phyloP scores from a whole-genome alignment of 2,888 invertebrate species.

The Plemyria rubiginata region DNA sequence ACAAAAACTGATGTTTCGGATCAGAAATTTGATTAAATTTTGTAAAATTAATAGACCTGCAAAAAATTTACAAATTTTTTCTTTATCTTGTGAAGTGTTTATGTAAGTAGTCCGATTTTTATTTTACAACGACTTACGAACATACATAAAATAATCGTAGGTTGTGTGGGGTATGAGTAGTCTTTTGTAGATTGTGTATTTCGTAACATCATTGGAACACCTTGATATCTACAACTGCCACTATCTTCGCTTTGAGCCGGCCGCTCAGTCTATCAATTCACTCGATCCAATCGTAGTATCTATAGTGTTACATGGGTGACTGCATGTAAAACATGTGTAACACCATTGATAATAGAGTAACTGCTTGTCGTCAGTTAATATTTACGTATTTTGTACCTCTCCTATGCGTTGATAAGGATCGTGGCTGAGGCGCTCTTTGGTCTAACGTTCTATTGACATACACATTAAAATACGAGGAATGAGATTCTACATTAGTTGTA shows the following conservation, averaged over 20 bases:
- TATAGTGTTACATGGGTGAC: conserved; percentile 42
- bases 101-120: too few species aligned
- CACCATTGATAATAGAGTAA: conserved; percentile 42
- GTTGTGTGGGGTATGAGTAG: neutral
- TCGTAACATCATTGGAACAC: neutral
- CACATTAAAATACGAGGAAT: too few species aligned
- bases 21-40: too few species aligned
- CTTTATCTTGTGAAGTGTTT: too few species aligned
- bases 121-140: too few species aligned
- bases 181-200: neutral
- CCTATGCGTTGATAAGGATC: conserved; percentile 60
- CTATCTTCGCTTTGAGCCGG: conserved; percentile 33
- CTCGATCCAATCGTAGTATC: conserved; percentile 41
- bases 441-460: conserved; percentile 18
- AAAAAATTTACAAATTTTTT: too few species aligned
- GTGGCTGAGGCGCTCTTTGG: conserved; percentile 8
- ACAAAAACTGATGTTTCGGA: too few species aligned
- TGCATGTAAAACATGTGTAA: conserved; percentile 70
- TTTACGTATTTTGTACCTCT: conserved; percentile 61
- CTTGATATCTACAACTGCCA: conserved; percentile 5
- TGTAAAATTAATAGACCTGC: too few species aligned
- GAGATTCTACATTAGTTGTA: too few species aligned
- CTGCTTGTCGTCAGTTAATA: conserved; percentile 56
- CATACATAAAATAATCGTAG: neutral
- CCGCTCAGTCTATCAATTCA: conserved; percentile 28